Conservation (phyloP, 35 echinoderm and acorn worm genomes). For the Eucidaris tribuloides region DNA sequence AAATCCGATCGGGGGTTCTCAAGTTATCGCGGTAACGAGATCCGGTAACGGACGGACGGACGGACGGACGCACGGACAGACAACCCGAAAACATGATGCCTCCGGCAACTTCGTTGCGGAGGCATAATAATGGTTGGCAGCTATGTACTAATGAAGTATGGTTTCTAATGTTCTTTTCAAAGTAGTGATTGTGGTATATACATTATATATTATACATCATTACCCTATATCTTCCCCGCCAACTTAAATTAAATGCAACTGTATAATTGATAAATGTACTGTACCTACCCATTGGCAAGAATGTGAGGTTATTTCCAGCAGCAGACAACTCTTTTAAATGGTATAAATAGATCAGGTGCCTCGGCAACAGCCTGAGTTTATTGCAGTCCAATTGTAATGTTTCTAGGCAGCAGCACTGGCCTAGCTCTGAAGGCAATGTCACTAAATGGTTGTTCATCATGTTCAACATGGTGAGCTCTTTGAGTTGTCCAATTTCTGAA, state of each 20-base stretch:
- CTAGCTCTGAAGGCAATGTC: conserved; percentile 38
- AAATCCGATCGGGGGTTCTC: background rate
- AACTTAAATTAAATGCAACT: background rate
- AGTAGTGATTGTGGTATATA: background rate
- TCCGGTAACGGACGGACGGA: too few species aligned
- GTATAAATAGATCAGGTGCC: conserved; percentile 19
- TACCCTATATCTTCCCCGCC: background rate
- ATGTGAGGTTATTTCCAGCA: conserved; percentile 43
- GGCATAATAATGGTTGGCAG: too few species aligned
- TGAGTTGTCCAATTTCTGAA: conserved; percentile 63
- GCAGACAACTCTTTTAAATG: conserved; percentile 55
- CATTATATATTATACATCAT: too few species aligned
- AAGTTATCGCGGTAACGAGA: too few species aligned
- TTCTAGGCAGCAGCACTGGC: conserved; percentile 18
- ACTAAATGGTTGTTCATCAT: conserved; percentile 35
- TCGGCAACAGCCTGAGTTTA: conserved; percentile 21
- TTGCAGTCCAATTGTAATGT: conserved; percentile 54
- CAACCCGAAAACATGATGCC: too few species aligned
- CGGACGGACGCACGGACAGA: too few species aligned
- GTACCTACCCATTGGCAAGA: conserved; percentile 49
- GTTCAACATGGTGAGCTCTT: conserved; percentile 12
- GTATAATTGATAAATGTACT: background rate
- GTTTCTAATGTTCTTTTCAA: too few species aligned
- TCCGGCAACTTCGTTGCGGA: too few species aligned
- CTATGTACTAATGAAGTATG: background rate